Evolutionary conservation across 92 coral and sea anemone species (phyloP).

Genomic region (Pocillopora meandrina): DNA sequence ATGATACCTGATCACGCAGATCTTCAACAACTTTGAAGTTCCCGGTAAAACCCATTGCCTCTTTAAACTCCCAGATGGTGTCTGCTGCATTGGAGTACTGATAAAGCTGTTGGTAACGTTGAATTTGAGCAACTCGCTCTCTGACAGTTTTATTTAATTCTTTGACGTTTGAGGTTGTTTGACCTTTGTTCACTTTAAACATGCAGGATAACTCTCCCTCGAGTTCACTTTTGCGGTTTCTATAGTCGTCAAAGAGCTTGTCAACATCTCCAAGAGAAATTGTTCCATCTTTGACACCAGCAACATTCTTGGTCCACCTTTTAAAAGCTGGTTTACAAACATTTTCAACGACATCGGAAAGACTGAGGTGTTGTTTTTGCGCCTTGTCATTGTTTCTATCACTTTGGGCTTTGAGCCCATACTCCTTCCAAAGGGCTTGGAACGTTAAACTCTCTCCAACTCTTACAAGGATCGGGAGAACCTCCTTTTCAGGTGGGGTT

Average conservation of each 20-base stretch:
- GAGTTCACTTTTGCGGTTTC: constrained; percentile 16
- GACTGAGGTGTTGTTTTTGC: constrained; percentile 32
- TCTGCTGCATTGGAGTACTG: constrained; percentile 59
- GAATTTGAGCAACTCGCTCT: constrained; percentile 46
- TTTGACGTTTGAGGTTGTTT: not conserved
- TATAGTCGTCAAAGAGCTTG: constrained; percentile 40
- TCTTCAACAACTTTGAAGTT: constrained; percentile 71
- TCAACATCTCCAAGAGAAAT: constrained; percentile 47
- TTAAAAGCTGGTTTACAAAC: constrained; percentile 59
- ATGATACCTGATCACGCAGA: constrained; percentile 54
- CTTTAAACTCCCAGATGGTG: constrained; percentile 68
- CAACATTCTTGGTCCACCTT: constrained; percentile 30
- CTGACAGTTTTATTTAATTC: not conserved
- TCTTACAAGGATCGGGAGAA: constrained; percentile 35
- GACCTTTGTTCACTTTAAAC: constrained; percentile 5
- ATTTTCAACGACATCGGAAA: constrained; percentile 43
- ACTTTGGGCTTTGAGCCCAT: constrained; percentile 46
- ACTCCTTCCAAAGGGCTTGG: constrained; percentile 61
- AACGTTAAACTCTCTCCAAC: constrained; percentile 55
- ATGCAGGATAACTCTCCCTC: constrained; percentile 50
- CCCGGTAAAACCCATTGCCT: constrained; percentile 70
- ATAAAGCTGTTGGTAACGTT: constrained; percentile 59
- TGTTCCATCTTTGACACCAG: constrained; percentile 28
- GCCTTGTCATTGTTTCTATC: constrained; percentile 43
- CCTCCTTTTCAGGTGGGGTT: constrained; percentile 16